Evolutionary conservation across 2,888 invertebrate species (phyloP).

Genomic region (Catocala sponsa): DNA sequence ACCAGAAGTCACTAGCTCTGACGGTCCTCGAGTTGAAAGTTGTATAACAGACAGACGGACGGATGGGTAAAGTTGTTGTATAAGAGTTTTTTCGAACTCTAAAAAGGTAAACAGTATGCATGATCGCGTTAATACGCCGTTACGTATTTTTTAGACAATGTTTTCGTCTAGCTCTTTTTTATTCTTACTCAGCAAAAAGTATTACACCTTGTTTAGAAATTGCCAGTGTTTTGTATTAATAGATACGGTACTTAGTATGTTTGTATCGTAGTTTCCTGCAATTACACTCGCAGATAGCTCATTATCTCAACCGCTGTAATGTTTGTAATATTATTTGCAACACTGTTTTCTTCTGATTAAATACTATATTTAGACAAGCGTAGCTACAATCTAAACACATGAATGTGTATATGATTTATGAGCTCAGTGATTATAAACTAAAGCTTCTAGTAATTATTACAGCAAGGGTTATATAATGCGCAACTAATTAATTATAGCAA

Average conservation of each 20-base stretch:
- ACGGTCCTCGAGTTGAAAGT: too few relatives aligned
- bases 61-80: too few relatives aligned
- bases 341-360: slow-evolving; percentile 35
- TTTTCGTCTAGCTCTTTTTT: too few relatives aligned
- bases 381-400: slow-evolving; percentile 13
- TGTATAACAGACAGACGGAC: too few relatives aligned
- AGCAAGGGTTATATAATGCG: background rate
- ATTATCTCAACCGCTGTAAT: slow-evolving; percentile 40
- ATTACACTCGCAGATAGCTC: slow-evolving; percentile 27
- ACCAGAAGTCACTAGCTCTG: too few relatives aligned
- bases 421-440: background rate
- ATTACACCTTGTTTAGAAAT: slow-evolving; percentile 15
- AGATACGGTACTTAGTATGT: slow-evolving; percentile 20
- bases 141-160: too few relatives aligned
- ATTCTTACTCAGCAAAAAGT: too few relatives aligned
- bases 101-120: too few relatives aligned
- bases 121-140: too few relatives aligned
- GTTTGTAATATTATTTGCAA: slow-evolving; percentile 25
- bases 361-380: slow-evolving; percentile 37
- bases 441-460: background rate
- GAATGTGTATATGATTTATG: slow-evolving; percentile 10
- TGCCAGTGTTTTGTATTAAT: slow-evolving; percentile 26
- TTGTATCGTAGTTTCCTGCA: slow-evolving; percentile 40
- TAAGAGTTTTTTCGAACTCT: too few relatives aligned
- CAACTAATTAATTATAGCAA: slow-evolving; percentile 4